Conservation (phyloP, 1,140 invertebrate species). For the Calliphora vicina region DNA sequence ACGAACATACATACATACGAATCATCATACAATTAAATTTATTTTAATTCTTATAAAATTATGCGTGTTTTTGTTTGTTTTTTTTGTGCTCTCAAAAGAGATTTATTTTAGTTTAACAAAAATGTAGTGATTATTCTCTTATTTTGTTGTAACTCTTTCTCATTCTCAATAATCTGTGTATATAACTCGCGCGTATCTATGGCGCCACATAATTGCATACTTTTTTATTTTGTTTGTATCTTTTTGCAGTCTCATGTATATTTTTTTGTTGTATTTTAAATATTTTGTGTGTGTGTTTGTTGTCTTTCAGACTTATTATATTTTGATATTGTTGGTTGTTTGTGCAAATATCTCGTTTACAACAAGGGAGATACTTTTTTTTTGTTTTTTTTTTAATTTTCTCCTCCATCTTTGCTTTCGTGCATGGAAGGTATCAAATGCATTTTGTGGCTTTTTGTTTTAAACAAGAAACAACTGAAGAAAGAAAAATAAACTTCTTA, state of each 20-base stretch:
- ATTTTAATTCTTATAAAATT: too few relatives aligned
- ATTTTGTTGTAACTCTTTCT: not conserved
- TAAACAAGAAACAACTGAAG: not conserved
- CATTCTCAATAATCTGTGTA: not conserved
- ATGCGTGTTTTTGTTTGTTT: not conserved
- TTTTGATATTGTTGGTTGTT: conserved; percentile 8
- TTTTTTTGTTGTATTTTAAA: not conserved
- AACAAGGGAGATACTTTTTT: not conserved
- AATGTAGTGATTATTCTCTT: not conserved
- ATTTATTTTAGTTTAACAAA: not conserved
- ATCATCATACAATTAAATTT: too few relatives aligned
- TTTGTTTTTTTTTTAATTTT: not conserved
- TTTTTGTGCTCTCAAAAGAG: not conserved
- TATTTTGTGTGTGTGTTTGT: not conserved
- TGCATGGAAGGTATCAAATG: not conserved
- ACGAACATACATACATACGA: too few relatives aligned
- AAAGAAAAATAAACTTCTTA: not conserved
- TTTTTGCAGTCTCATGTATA: not conserved
- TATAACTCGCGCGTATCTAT: not conserved
- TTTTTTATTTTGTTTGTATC: not conserved
- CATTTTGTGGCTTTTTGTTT: too few relatives aligned
- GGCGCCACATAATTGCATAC: conserved; percentile 62
- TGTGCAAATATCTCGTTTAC: not conserved
- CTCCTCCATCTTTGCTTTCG: not conserved
- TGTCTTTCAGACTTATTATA: not conserved